phyloP scores from a whole-genome alignment of 2,888 invertebrate genomes.

The Alitta virens region DNA sequence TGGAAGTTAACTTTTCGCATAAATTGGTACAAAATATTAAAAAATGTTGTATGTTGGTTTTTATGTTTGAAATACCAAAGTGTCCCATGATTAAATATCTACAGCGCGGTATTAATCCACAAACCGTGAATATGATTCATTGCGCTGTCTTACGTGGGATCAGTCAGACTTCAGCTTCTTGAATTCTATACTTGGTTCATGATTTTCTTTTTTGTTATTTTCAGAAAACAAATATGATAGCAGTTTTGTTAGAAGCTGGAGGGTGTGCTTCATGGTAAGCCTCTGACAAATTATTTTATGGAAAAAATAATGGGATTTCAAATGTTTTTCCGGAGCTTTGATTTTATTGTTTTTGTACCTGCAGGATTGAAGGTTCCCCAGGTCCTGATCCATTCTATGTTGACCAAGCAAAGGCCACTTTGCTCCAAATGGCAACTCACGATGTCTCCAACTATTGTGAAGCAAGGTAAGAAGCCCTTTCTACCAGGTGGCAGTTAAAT shows the following conservation, averaged over 20 bases:
- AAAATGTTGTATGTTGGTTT: no score
- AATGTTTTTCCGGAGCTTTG: neutral
- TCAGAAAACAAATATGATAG: constrained; percentile 50
- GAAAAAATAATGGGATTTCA: neutral
- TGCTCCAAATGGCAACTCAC: constrained; percentile 57
- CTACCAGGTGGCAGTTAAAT: no score
- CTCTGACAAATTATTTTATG: neutral
- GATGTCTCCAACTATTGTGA: constrained; percentile 26
- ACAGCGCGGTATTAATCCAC: neutral
- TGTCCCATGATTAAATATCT: neutral
- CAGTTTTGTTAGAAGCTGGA: constrained; percentile 49
- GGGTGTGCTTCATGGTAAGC: constrained; percentile 45
- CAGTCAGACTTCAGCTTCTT: no score
- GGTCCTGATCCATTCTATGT: constrained; percentile 82
- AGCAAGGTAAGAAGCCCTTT: constrained; percentile 19
- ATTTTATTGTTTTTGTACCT: neutral
- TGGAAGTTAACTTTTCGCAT: no score
- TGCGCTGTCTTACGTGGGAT: no score
- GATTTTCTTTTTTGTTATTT: constrained; percentile 25
- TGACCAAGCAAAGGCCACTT: constrained; percentile 84
- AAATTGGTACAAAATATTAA: no score
- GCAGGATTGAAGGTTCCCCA: constrained; percentile 36
- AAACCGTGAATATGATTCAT: no score
- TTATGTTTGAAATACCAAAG: no score
- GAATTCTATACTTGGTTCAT: no score